Evolutionary conservation across 2,797 vertebrate genomes (phyloP).

Genomic region (Leuciscus waleckii): DNA sequence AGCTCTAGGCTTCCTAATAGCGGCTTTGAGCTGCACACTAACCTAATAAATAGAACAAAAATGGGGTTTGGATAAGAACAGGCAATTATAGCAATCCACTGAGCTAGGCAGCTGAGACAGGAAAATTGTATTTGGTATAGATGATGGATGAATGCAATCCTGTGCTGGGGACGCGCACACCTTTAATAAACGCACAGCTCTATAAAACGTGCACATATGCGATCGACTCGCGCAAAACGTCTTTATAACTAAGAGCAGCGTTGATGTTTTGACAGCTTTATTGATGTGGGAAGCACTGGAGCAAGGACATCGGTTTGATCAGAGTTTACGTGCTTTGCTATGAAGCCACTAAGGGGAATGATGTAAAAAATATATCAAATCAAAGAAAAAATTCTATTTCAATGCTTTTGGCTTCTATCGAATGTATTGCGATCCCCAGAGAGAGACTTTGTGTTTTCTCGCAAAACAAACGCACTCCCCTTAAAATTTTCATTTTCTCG

Average conservation of each 20-base stretch:
- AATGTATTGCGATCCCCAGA: neutral
- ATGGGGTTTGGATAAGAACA: constrained; percentile 61
- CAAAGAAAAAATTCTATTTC: neutral
- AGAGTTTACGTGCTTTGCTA: neutral
- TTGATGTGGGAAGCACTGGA: constrained; percentile 64
- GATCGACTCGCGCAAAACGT: constrained; percentile 49
- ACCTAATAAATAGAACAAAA: constrained; percentile 62
- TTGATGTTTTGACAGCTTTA: constrained; percentile 57
- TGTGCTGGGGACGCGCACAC: constrained; percentile 54
- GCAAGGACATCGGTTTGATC: constrained; percentile 3
- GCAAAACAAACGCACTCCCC: neutral
- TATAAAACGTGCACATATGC: constrained; percentile 51
- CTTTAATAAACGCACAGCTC: constrained; percentile 47
- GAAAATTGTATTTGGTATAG: constrained; percentile 83
- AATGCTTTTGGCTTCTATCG: neutral
- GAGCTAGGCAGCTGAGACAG: constrained; percentile 77
- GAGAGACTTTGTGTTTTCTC: neutral
- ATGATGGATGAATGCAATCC: constrained; percentile 85
- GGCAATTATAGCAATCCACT: constrained; percentile 68
- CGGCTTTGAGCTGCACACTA: constrained; percentile 46
- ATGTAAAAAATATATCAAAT: neutral
- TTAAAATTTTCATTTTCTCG: neutral
- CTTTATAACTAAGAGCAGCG: constrained; percentile 52
- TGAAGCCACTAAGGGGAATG: neutral
- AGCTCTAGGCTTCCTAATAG: constrained; percentile 45